Base-by-base conservation (phyloP, 1,140 invertebrate species). In the Lordiphosa stackelbergi region DNA sequence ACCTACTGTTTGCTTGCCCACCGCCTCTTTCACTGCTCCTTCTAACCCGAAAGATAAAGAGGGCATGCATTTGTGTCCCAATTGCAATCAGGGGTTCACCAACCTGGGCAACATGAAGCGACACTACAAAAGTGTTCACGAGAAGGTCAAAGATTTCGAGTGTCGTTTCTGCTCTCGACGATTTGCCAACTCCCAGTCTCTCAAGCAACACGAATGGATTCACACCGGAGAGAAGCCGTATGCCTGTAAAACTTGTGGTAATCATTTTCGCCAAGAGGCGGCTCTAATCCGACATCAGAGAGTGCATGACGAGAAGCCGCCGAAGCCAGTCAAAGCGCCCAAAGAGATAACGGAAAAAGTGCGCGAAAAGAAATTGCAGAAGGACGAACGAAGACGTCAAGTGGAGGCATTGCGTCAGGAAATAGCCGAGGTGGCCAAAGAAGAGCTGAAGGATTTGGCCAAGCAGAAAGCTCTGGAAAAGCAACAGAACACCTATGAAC, bases 181-280 rank as follows among this genome's bases (percentile, higher is more conserved):
- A 5, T 87, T 87, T 38, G 85, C 86, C 6, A 87, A 87, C 51
- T 85, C 86, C 0, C 86, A 87, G 22, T 85, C 86, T 0, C 43
- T 86, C 1, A 87, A 87, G 49, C 86, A 87, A 24, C 86, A 87
- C 57, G 84, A 87, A 45, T 87, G 86, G 86, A 87, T 84, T 8
- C 86, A 87, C n/a, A 87, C 86, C 28, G 92, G 92, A 0, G 85
- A 87, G 36, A 87, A 86, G 35, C 85, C 85, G 0, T 72, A 85
- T 46, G 77, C 70, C 41, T 87, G 85, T 42, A 66, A 66, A 31
- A 64, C 35, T 7, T 87, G 85, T 31, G 71, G 71, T 7, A 86
- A 68, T 0, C 65, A 83, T 24, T 87, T 87, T 37, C 85, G 86
- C 3, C 85, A 87, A 57, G 66, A 83, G 36, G 85, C 84, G 0